Percentiles rank a stretch among this genome's conserved stretches.
phyloP scores from a whole-genome alignment of 1,140 invertebrate species.

The Eriosoma lanigerum region DNA sequence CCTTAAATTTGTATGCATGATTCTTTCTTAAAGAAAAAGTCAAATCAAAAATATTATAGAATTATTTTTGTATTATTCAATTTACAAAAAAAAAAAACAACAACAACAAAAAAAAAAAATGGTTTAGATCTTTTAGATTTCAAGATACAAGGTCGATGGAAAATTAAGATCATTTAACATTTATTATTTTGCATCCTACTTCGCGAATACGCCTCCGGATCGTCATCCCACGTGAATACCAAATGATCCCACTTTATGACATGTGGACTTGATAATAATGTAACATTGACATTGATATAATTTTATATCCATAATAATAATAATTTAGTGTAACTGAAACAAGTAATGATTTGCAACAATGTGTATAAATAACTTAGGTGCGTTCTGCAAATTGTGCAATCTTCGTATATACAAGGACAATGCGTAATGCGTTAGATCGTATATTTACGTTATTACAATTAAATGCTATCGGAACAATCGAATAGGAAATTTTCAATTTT shows the following conservation, averaged over 20 bases:
- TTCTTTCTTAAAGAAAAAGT: background rate
- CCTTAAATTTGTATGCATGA: background rate
- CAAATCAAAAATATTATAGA: background rate
- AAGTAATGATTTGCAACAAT: background rate
- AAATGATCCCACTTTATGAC: conserved; percentile 34
- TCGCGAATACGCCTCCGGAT: conserved; percentile 27
- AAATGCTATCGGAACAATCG: background rate
- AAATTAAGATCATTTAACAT: conserved; percentile 35
- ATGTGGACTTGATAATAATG: background rate
- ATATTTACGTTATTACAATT: background rate
- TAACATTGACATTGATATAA: conserved; percentile 51
- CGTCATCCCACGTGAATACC: conserved; percentile 10
- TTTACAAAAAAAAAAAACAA: background rate
- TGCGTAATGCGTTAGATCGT: background rate
- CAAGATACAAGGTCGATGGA: conserved; percentile 42
- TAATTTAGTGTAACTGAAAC: background rate
- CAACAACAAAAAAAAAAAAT: background rate
- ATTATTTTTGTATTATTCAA: background rate
- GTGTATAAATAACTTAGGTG: background rate
- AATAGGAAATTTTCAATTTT: background rate
- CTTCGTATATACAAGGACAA: conserved; percentile 17
- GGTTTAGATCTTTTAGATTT: background rate
- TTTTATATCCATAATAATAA: background rate
- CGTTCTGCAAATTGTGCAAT: conserved; percentile 21
- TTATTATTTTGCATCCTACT: conserved; percentile 48